A percentile compares a stretch with the other conserved stretches of the same genome.
Evolutionary conservation across 2,113 vertebrate genomes (phyloP).

Genomic region (Catharus bicknelli): DNA sequence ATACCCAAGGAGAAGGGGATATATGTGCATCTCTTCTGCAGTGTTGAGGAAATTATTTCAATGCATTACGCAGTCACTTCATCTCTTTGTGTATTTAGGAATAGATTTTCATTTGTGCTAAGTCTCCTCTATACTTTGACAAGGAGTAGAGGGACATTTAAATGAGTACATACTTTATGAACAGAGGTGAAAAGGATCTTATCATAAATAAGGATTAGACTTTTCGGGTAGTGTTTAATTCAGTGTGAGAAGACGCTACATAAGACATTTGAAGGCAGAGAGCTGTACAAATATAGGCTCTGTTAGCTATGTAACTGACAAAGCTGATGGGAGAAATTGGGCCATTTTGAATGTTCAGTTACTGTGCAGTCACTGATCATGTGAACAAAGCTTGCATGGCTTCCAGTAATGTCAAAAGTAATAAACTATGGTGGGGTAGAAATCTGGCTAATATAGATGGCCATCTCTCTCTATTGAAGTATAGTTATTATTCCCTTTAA

Average conservation of each 20-base stretch:
- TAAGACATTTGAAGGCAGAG: background rate
- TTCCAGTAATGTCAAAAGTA: background rate
- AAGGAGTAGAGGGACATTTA: slow-evolving; percentile 18
- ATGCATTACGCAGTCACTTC: background rate
- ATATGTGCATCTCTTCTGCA: background rate
- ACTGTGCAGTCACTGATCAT: background rate
- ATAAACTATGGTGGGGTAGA: background rate
- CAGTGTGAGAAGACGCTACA: slow-evolving; percentile 5
- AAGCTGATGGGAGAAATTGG: background rate
- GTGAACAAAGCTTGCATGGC: background rate
- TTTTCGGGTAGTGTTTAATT: slow-evolving; percentile 34
- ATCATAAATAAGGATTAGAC: slow-evolving; percentile 55
- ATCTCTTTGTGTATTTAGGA: slow-evolving; percentile 39
- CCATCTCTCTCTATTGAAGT: background rate
- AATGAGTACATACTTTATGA: slow-evolving; percentile 19
- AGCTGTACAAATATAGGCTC: slow-evolving; percentile 8
- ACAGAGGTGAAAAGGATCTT: slow-evolving; percentile 38
- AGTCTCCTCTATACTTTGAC: background rate
- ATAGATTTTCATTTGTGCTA: slow-evolving; percentile 13
- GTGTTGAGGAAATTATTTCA: background rate
- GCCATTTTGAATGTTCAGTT: background rate
- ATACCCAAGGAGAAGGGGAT: background rate
- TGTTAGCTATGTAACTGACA: background rate
- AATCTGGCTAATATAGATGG: background rate
- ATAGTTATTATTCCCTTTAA: background rate